Conservation (phyloP, 2,113 vertebrate species). For the Halichoerus grypus region DNA sequence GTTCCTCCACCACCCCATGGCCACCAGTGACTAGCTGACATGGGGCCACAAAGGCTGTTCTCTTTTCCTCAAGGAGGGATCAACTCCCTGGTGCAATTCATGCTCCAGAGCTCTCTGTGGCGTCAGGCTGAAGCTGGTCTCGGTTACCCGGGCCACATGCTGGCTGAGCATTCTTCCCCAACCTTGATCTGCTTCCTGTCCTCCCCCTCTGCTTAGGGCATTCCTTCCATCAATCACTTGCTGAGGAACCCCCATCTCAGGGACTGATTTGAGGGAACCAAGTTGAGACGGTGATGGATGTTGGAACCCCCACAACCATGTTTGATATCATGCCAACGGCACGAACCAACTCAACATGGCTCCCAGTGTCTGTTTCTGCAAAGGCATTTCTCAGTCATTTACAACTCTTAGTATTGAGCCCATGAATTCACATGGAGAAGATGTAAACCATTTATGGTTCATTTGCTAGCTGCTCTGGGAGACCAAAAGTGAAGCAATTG, state of each 20-base stretch:
- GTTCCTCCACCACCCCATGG: background rate
- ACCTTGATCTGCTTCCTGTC: background rate
- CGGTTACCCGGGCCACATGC: accelerated
- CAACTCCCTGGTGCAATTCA: background rate
- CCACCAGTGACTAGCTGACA: background rate
- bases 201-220: background rate
- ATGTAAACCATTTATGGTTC: background rate
- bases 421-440: background rate
- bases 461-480: background rate
- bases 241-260: background rate
- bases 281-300: background rate
- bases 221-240: background rate
- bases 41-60: background rate
- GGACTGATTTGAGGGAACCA: background rate
- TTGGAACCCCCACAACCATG: background rate
- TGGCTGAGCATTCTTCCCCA: background rate
- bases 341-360: background rate
- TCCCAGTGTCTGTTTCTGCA: background rate
- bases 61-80: background rate
- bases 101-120: background rate
- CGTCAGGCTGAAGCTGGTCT: background rate
- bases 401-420: background rate
- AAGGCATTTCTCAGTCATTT: background rate
- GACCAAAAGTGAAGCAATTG: background rate
- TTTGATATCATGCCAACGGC: background rate